Conservation (phyloP, 2,888 invertebrate genomes). For the Drosophila sordidapex region DNA sequence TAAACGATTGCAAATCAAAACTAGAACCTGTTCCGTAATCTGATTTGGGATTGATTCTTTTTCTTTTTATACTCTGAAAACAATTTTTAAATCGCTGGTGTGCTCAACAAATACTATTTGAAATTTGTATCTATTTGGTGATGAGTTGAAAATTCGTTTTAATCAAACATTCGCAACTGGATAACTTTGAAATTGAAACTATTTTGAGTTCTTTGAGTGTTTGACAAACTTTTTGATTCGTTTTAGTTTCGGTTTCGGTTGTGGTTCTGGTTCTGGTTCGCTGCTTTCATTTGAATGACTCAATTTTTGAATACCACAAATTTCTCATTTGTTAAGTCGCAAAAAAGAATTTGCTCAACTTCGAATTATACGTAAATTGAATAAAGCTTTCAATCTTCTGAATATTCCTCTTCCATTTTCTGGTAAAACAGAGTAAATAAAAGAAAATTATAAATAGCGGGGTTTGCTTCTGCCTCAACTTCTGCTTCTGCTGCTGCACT, state of each 20-base stretch:
- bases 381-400: not conserved
- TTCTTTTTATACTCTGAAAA: not conserved
- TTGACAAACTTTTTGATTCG: not conserved
- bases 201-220: not conserved
- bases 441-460: slow-evolving; percentile 52
- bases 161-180: not conserved
- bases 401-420: not conserved
- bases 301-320: not conserved
- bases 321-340: not conserved
- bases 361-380: not conserved
- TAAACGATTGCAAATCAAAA: not conserved
- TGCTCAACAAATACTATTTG: not conserved
- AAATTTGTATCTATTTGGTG: not conserved
- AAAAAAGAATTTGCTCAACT: not conserved
- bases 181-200: not conserved
- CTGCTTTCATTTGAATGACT: not conserved
- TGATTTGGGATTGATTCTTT: not conserved
- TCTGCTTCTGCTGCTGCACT: slow-evolving; percentile 33
- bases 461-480: slow-evolving; percentile 12
- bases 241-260: not conserved
- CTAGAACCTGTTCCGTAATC: not conserved
- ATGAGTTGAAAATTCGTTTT: not conserved
- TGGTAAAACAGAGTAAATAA: slow-evolving; percentile 11
- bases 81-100: not conserved
- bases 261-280: not conserved